Evolutionary conservation across 2,113 vertebrate species (phyloP).

Genomic region (Ptilonorhynchus violaceus): DNA sequence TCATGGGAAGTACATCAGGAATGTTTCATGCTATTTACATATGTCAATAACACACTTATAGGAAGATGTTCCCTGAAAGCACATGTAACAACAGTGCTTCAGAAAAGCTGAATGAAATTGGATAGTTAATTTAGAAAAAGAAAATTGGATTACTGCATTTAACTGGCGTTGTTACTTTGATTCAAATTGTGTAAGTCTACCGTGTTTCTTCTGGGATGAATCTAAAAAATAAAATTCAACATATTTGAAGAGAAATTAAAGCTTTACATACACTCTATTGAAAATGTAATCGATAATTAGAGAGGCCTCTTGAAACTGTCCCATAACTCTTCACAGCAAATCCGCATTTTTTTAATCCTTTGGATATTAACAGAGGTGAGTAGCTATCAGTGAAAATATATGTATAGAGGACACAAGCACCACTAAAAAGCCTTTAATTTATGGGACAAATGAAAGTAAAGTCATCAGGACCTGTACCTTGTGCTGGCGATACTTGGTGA

Average conservation of each 20-base stretch:
- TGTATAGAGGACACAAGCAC: neutral
- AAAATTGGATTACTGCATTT: neutral
- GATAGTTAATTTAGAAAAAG: neutral
- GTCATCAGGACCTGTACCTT: constrained; percentile 84
- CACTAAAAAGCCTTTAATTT: neutral
- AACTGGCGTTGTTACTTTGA: neutral
- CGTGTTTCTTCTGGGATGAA: neutral
- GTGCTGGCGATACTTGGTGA: constrained; percentile 95
- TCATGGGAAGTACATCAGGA: neutral
- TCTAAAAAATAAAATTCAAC: neutral
- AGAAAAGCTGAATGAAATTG: neutral
- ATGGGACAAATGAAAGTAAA: constrained; percentile 41
- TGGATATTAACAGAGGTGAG: constrained; percentile 3
- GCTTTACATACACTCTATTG: neutral
- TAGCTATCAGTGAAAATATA: neutral
- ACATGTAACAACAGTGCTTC: neutral
- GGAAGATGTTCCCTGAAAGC: neutral
- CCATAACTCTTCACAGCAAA: neutral
- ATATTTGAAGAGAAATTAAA: neutral
- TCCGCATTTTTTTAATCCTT: neutral
- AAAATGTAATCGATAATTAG: neutral
- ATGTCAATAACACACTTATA: neutral
- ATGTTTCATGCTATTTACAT: neutral
- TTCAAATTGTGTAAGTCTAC: neutral
- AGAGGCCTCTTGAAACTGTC: constrained; percentile 17